phyloP scores from a whole-genome alignment of 2,797 vertebrate species.

The Syncerus caffer region DNA sequence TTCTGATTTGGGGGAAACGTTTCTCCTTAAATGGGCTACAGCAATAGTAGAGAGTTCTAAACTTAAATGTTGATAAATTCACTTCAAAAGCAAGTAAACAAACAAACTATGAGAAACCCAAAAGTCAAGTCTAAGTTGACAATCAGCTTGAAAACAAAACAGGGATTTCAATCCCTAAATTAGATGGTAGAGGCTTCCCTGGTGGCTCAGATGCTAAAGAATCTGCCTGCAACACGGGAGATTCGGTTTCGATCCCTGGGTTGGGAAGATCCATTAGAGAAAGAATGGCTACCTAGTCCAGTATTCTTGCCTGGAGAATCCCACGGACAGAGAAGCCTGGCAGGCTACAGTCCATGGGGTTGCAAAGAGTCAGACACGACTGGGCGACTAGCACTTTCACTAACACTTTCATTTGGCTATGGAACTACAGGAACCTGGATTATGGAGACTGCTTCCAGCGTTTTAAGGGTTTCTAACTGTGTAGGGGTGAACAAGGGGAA shows the following conservation, averaged over 20 bases:
- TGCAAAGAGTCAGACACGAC: neutral
- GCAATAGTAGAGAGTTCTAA: neutral
- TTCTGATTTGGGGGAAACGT: neutral
- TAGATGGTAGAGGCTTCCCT: neutral
- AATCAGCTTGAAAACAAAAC: conserved; percentile 14
- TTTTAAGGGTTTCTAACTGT: neutral
- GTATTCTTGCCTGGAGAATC: neutral
- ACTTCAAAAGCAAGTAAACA: neutral
- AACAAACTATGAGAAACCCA: neutral
- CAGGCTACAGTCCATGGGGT: neutral
- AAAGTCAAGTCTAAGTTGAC: neutral
- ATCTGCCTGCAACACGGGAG: neutral
- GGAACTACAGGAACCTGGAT: neutral
- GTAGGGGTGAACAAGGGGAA: neutral
- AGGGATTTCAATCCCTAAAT: neutral
- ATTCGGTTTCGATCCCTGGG: neutral
- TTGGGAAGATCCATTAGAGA: neutral
- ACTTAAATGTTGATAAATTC: neutral
- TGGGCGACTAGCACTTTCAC: neutral
- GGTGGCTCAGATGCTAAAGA: neutral
- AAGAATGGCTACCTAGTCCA: neutral
- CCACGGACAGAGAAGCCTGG: neutral
- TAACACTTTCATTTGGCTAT: neutral
- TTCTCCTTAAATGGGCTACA: neutral
- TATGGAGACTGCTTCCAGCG: neutral